A percentile compares a stretch with the other conserved stretches of the same genome.
Evolutionary conservation across 2,797 vertebrate genomes (phyloP).

Genomic region (Rachycentron canadum): DNA sequence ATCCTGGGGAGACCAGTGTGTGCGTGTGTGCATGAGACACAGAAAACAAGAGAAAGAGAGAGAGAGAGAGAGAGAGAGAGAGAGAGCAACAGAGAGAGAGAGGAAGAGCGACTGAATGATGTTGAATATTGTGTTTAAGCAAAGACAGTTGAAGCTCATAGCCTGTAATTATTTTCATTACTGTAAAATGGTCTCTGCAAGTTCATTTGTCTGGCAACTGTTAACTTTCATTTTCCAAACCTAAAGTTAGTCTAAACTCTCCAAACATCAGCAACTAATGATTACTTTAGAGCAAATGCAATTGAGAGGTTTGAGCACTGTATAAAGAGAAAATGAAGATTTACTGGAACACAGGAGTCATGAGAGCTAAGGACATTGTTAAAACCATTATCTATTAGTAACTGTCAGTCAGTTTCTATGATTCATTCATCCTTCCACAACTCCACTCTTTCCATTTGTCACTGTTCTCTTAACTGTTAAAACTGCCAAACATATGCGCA

Average conservation of each 20-base stretch:
- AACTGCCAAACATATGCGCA: conserved; percentile 7
- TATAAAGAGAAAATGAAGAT: neutral
- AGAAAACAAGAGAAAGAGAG: too few species aligned
- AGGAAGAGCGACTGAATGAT: conserved; percentile 16
- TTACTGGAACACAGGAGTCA: neutral
- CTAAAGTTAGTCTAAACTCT: neutral
- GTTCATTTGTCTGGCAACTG: conserved; percentile 1
- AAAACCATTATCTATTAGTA: conserved; percentile 11
- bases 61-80: neutral
- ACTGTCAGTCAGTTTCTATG: conserved; percentile 7
- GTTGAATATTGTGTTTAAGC: conserved; percentile 10
- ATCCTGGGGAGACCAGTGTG: conserved; percentile 56
- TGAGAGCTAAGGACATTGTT: neutral
- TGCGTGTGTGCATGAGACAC: conserved; percentile 16
- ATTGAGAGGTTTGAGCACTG: neutral
- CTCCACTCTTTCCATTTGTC: neutral
- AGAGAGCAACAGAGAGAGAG: too few species aligned
- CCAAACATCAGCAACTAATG: conserved; percentile 19
- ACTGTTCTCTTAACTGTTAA: neutral
- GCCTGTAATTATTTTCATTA: conserved; percentile 26
- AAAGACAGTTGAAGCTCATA: neutral
- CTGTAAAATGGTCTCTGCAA: neutral
- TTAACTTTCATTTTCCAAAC: neutral
- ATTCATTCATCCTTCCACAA: conserved; percentile 10
- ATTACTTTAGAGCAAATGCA: neutral